These are phyloP conservation scores for Junonia oenone DNA, from an alignment of 2,888 invertebrate species.

Conservation along the genomic window DNA sequence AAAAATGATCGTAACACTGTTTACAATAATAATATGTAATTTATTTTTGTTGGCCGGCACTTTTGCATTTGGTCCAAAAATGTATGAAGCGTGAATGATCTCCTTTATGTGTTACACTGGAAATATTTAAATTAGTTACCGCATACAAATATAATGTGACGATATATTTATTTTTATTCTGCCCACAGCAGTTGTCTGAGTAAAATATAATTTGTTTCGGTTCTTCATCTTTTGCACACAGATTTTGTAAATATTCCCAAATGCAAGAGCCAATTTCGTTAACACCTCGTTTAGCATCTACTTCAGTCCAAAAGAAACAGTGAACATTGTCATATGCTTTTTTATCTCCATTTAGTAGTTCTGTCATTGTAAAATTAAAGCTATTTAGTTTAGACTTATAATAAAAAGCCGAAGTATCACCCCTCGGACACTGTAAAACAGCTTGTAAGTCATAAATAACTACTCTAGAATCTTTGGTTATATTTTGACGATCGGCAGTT, in stretches of 20 bases:
- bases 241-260: conserved; percentile 18
- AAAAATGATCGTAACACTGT: no score
- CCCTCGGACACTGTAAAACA: not conserved
- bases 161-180: conserved; percentile 23
- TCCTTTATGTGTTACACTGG: conserved; percentile 15
- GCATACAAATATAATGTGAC: conserved; percentile 11
- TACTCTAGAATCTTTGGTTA: conserved; percentile 6
- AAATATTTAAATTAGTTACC: conserved; percentile 3
- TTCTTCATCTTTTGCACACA: not conserved
- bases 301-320: conserved; percentile 32
- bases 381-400: conserved; percentile 29
- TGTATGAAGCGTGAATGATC: no score
- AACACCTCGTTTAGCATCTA: conserved; percentile 28
- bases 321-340: conserved; percentile 11
- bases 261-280: conserved; percentile 29
- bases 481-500: conserved; percentile 2
- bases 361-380: conserved; percentile 16
- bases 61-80: no score
- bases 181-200: conserved; percentile 19
- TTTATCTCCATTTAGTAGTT: conserved; percentile 8
- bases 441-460: conserved; percentile 32
- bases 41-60: no score
- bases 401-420: conserved; percentile 22
- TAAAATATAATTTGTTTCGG: conserved; percentile 7
- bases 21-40: no score